phyloP scores from a whole-genome alignment of 2,797 vertebrate species.

The Diceros bicornis region DNA sequence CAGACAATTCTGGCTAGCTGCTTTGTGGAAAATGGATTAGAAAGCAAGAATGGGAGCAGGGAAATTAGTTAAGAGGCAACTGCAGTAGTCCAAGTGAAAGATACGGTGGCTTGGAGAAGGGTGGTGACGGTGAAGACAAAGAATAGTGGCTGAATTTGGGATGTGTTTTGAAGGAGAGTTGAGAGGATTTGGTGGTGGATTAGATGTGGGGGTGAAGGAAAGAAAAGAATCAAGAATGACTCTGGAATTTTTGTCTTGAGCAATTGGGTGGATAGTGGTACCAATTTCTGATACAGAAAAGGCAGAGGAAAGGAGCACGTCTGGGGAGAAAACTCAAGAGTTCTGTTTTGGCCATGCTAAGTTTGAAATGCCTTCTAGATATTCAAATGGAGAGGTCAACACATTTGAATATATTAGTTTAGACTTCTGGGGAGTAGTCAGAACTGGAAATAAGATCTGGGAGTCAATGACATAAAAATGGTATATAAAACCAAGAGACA shows the following conservation, averaged over 20 bases:
- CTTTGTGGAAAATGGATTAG: neutral
- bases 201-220: neutral
- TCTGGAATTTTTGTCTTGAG: neutral
- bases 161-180: slow-evolving; percentile 50
- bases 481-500: neutral
- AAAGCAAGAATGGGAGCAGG: neutral
- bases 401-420: neutral
- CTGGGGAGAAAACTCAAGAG: slow-evolving; percentile 12
- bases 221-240: neutral
- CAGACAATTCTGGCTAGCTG: slow-evolving; percentile 3
- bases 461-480: neutral
- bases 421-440: neutral
- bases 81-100: neutral
- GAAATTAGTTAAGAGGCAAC: neutral
- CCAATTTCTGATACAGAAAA: neutral
- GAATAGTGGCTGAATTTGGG: neutral
- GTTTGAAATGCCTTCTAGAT: slow-evolving; percentile 24
- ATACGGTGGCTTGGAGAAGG: neutral
- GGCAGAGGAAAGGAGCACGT: neutral
- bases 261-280: neutral
- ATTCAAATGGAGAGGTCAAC: slow-evolving; percentile 5
- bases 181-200: neutral
- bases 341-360: slow-evolving; percentile 6
- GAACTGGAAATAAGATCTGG: neutral
- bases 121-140: neutral